A percentile compares a stretch with the other conserved stretches of the same genome.
phyloP scores from a whole-genome alignment of 1,140 invertebrate genomes.

The Dysdera silvatica region DNA sequence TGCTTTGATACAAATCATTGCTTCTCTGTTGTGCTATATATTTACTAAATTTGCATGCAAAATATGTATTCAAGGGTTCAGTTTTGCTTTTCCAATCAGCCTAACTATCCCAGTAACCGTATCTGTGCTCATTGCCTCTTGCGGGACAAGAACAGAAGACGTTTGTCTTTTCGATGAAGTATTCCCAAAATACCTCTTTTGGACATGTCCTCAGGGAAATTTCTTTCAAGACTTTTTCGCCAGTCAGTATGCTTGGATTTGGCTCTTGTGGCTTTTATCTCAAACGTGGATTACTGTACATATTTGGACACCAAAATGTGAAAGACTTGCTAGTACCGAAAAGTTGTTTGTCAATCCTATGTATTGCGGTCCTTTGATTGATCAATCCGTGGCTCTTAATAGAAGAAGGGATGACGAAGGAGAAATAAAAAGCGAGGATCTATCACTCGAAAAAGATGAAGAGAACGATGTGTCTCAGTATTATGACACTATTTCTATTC shows the following conservation, averaged over 20 bases:
- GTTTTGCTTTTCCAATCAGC: slow-evolving; percentile 89
- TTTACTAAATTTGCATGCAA: slow-evolving; percentile 93
- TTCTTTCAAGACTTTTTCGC: slow-evolving; percentile 44
- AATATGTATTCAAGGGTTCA: slow-evolving; percentile 75
- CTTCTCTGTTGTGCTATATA: slow-evolving; percentile 79
- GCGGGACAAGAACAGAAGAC: slow-evolving; percentile 73
- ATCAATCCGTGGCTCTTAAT: slow-evolving; percentile 52
- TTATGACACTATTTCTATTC: slow-evolving; percentile 86
- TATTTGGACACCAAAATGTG: slow-evolving; percentile 50
- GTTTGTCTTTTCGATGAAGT: slow-evolving; percentile 77
- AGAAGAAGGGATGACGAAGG: slow-evolving; percentile 49
- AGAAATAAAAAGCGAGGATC: slow-evolving; percentile 47
- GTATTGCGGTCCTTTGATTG: slow-evolving; percentile 49
- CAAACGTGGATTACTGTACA: slow-evolving; percentile 50
- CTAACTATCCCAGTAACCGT: slow-evolving; percentile 82
- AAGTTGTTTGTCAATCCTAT: slow-evolving; percentile 50
- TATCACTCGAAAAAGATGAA: slow-evolving; percentile 38
- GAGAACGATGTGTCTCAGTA: slow-evolving; percentile 58
- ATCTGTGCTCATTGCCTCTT: slow-evolving; percentile 79
- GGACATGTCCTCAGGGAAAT: slow-evolving; percentile 68
- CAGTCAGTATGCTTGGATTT: slow-evolving; percentile 39
- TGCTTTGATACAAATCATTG: slow-evolving; percentile 68
- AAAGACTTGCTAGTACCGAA: slow-evolving; percentile 50
- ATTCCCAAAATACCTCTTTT: slow-evolving; percentile 82
- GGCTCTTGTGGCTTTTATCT: slow-evolving; percentile 47